phyloP scores from a whole-genome alignment of 2,888 invertebrate genomes.

The Ophioninae sp. region DNA sequence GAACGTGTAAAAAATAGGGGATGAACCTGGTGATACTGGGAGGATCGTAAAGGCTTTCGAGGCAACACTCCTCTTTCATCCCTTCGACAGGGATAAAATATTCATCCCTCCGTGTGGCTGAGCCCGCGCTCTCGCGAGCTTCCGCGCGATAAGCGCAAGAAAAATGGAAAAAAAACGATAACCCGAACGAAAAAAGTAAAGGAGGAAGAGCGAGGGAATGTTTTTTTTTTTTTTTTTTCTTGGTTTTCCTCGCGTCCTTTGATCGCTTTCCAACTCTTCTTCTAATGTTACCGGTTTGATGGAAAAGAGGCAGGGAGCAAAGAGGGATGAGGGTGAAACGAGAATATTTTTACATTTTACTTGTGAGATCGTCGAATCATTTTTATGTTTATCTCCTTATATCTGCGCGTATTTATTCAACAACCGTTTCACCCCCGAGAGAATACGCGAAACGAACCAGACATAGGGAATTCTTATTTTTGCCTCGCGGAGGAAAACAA shows the following conservation, averaged over 20 bases:
- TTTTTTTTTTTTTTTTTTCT: conserved; percentile 39
- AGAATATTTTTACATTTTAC: neutral
- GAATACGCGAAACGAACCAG: neutral
- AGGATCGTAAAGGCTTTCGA: conserved; percentile 56
- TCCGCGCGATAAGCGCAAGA: conserved; percentile 25
- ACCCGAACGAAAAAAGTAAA: neutral
- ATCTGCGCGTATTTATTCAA: neutral
- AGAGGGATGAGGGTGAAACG: neutral
- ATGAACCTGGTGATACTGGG: conserved; percentile 36
- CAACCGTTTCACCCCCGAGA: neutral
- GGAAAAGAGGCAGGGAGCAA: neutral
- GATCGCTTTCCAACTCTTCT: conserved; percentile 15
- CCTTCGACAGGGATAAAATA: conserved; percentile 51
- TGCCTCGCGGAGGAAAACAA: neutral
- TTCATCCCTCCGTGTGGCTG: conserved; percentile 44
- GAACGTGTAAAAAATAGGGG: conserved; percentile 30
- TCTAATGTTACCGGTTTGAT: neutral
- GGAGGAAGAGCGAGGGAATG: conserved; percentile 11
- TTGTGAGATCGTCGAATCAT: neutral
- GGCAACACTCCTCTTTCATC: conserved; percentile 9
- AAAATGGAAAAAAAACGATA: conserved; percentile 2
- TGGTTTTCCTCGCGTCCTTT: conserved; percentile 5
- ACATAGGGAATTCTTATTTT: neutral
- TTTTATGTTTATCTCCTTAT: neutral
- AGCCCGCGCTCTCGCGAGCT: conserved; percentile 45